These are phyloP conservation scores for Drosophila robusta DNA, from an alignment of 2,888 invertebrate genomes.

Conservation along the genomic window DNA sequence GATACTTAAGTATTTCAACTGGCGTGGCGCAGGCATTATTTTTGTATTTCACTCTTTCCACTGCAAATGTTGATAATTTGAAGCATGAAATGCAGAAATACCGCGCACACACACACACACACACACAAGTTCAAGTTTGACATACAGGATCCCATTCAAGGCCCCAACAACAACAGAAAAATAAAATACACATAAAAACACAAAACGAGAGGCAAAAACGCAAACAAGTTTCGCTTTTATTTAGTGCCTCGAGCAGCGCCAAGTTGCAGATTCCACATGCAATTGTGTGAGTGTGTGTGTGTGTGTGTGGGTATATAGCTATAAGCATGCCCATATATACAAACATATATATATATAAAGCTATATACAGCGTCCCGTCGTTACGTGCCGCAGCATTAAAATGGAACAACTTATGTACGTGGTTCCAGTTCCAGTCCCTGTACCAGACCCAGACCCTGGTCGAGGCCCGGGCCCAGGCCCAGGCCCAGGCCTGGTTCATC, in stretches of 20 bases:
- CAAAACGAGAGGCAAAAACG: slow-evolving; percentile 44
- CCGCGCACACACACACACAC: slow-evolving; percentile 39
- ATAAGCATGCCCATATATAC: slow-evolving; percentile 25
- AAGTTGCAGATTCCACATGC: slow-evolving; percentile 70
- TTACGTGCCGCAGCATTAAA: slow-evolving; percentile 79
- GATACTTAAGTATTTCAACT: slow-evolving; percentile 61
- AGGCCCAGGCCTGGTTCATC: slow-evolving; percentile 26
- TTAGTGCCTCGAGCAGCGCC: slow-evolving; percentile 75
- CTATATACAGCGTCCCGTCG: slow-evolving; percentile 54
- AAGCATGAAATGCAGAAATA: slow-evolving; percentile 73
- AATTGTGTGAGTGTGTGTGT: slow-evolving; percentile 25
- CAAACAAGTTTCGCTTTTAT: slow-evolving; percentile 81
- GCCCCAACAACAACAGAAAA: slow-evolving; percentile 63
- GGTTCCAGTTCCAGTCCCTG: slow-evolving; percentile 6
- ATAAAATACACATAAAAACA: slow-evolving; percentile 21
- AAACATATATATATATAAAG: slow-evolving; percentile 21
- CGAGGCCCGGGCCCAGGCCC: neutral
- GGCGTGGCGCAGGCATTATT: slow-evolving; percentile 50
- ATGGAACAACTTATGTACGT: slow-evolving; percentile 70
- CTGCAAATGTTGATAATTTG: slow-evolving; percentile 71
- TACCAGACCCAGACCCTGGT: slow-evolving; percentile 12
- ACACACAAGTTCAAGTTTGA: slow-evolving; percentile 73
- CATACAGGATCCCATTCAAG: slow-evolving; percentile 81
- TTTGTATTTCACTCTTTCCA: slow-evolving; percentile 52
- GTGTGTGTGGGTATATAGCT: slow-evolving; percentile 5